phyloP scores from a whole-genome alignment of 2,888 invertebrate species.

The Latrodectus hesperus region DNA sequence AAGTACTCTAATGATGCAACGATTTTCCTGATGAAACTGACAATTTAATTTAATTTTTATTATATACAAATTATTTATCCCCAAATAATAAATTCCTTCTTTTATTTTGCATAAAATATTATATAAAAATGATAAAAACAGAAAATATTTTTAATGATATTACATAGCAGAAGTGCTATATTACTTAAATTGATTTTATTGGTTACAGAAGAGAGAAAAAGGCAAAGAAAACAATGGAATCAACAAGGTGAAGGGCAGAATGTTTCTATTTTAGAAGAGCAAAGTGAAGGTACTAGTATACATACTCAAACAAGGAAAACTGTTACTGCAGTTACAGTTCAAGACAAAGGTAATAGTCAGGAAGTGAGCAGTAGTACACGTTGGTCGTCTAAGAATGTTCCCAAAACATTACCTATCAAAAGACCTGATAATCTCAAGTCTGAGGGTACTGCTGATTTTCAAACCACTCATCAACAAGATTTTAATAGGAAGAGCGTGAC shows the following conservation, averaged over 20 bases:
- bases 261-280: conserved; percentile 9
- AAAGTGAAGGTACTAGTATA: conserved; percentile 5
- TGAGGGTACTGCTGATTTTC: conserved; percentile 68
- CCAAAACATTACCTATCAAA: conserved; percentile 56
- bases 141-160: neutral
- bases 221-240: conserved; percentile 65
- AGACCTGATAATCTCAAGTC: conserved; percentile 65
- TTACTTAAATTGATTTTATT: neutral
- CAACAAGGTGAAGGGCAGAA: conserved; percentile 16
- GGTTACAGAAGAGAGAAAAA: conserved; percentile 30
- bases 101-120: no score
- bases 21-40: neutral
- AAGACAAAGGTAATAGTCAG: conserved; percentile 47
- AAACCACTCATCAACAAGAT: conserved; percentile 57
- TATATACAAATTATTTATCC: neutral
- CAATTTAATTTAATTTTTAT: neutral
- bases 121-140: no score
- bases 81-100: no score
- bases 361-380: neutral
- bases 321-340: conserved; percentile 29
- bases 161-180: neutral
- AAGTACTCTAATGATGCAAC: no score
- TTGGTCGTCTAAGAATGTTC: conserved; percentile 46
- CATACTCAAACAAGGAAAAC: conserved; percentile 12
- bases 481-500: conserved; percentile 28